phyloP scores from a whole-genome alignment of 2,888 invertebrate species.

The Gastrophysa polygoni region DNA sequence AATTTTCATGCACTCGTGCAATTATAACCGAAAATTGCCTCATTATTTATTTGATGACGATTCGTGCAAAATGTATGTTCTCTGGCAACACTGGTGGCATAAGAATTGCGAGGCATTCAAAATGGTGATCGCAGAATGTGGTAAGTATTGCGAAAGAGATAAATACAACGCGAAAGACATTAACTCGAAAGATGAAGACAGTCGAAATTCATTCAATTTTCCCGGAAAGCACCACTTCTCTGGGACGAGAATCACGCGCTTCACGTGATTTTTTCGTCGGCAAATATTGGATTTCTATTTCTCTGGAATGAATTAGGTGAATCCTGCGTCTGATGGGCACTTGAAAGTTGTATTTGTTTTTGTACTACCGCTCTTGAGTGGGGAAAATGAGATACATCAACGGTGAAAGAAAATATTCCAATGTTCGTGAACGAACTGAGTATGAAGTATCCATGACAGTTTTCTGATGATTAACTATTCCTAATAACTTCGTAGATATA shows the following conservation, averaged over 20 bases:
- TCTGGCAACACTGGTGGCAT: not conserved
- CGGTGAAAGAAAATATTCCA: too few relatives aligned
- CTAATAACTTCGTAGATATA: too few relatives aligned
- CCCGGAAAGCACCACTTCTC: not conserved
- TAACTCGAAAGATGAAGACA: not conserved
- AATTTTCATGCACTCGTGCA: too few relatives aligned
- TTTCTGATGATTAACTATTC: too few relatives aligned
- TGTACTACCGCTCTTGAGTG: not conserved
- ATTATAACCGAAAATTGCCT: too few relatives aligned
- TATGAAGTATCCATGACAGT: too few relatives aligned
- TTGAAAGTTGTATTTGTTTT: not conserved
- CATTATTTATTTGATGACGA: too few relatives aligned
- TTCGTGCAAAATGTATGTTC: too few relatives aligned
- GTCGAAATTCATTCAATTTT: conserved; percentile 1
- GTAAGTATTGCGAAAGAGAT: not conserved
- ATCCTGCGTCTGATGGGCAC: not conserved
- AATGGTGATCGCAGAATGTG: too few relatives aligned
- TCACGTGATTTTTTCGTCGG: not conserved
- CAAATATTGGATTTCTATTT: not conserved
- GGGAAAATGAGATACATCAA: not conserved
- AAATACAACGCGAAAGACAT: not conserved
- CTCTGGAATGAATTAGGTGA: not conserved
- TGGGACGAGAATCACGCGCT: not conserved
- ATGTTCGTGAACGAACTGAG: too few relatives aligned
- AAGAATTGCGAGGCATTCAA: not conserved